These are phyloP conservation scores for Indri indri DNA, from an alignment of 2,113 vertebrate species.

Conservation along the genomic window DNA sequence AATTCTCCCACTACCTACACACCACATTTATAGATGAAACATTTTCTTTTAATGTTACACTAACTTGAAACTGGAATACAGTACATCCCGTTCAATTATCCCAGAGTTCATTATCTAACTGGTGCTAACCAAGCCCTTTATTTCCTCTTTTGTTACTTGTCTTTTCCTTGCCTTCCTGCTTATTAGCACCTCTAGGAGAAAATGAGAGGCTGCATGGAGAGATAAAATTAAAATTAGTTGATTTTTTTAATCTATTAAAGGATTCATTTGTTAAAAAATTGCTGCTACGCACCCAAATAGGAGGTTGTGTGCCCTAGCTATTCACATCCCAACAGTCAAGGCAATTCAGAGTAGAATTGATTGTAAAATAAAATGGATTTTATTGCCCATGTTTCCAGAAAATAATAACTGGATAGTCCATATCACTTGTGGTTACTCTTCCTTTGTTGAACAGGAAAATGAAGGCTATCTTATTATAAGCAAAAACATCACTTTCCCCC, in stretches of 20 bases:
- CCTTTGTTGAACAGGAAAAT: slow-evolving; percentile 16
- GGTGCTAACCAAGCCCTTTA: neutral
- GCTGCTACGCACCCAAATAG: neutral
- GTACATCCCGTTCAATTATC: neutral
- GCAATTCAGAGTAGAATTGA: neutral
- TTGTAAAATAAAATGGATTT: slow-evolving; percentile 27
- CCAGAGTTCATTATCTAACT: neutral
- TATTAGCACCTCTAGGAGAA: neutral
- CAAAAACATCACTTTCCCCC: neutral
- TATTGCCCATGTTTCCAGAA: slow-evolving; percentile 6
- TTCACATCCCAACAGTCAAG: slow-evolving; percentile 37
- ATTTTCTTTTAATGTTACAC: neutral
- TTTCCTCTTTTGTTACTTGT: neutral
- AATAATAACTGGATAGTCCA: neutral
- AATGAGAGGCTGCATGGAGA: neutral
- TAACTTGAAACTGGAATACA: slow-evolving; percentile 33
- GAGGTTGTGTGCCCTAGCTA: neutral
- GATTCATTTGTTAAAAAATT: neutral
- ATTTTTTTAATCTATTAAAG: slow-evolving; percentile 16
- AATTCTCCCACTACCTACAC: neutral
- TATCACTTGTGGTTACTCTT: neutral
- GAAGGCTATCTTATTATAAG: neutral
- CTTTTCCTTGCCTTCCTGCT: neutral
- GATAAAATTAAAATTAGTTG: slow-evolving; percentile 15
- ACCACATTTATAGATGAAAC: neutral